A percentile compares a stretch with the other conserved stretches of the same genome.
Conservation (phyloP, 2,113 vertebrate species). For the Ailuropoda melanoleuca region DNA sequence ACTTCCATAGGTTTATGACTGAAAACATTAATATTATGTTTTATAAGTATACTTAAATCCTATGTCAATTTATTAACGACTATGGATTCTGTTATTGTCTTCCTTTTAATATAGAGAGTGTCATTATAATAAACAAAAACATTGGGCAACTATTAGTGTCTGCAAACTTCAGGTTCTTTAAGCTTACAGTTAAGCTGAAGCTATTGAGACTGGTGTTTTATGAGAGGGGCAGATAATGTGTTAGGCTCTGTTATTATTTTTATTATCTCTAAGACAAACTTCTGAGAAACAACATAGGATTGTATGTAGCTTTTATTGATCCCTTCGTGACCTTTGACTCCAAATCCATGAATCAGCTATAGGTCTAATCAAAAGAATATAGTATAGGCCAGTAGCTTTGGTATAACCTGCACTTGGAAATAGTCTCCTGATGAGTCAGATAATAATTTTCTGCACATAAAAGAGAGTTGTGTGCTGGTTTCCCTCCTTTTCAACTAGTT, state of each 20-base stretch:
- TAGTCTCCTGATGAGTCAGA: conserved; percentile 1
- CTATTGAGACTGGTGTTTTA: neutral
- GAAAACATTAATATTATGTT: neutral
- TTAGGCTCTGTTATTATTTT: neutral
- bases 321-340: neutral
- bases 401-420: neutral
- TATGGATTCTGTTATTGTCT: neutral
- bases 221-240: neutral
- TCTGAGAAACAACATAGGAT: neutral
- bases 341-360: neutral
- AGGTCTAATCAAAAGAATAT: neutral
- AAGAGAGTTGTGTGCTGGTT: neutral
- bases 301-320: neutral
- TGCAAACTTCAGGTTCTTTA: neutral
- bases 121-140: neutral
- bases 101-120: neutral
- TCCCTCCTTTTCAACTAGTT: neutral
- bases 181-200: neutral
- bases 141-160: neutral
- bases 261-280: neutral
- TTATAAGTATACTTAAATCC: neutral
- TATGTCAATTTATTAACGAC: neutral
- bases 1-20: neutral
- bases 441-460: neutral
- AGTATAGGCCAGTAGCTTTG: neutral